Percentiles rank a stretch among this genome's conserved stretches.
Conservation (phyloP, 1,140 invertebrate species). For the Calephelis virginiensis region DNA sequence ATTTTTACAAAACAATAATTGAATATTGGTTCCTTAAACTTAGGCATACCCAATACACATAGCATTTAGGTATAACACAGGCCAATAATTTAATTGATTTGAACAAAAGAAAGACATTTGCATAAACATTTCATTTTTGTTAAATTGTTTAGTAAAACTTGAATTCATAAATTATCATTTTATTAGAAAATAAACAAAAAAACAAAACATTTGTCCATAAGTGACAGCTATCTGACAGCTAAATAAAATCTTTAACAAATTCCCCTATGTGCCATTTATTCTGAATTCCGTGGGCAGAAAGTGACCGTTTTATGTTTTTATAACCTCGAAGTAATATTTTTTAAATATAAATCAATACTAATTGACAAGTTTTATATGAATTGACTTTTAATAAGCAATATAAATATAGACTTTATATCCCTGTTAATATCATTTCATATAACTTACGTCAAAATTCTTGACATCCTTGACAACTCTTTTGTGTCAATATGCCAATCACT, state of each 20-base stretch:
- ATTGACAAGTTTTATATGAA: constrained; percentile 6
- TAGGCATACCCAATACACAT: too few species aligned
- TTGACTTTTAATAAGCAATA: constrained; percentile 8
- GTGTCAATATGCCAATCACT: constrained; percentile 26
- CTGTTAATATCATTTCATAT: neutral
- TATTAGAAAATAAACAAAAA: too few species aligned
- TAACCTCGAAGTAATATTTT: constrained; percentile 8
- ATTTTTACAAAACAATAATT: too few species aligned
- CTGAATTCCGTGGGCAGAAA: constrained; percentile 9
- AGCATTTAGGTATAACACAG: too few species aligned
- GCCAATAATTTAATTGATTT: too few species aligned
- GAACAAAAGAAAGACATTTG: too few species aligned
- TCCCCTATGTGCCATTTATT: constrained; percentile 1
- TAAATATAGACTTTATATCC: neutral
- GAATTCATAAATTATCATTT: too few species aligned
- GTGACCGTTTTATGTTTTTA: neutral
- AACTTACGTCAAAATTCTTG: constrained; percentile 6
- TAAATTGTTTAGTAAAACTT: too few species aligned
- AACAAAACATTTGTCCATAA: constrained; percentile 2
- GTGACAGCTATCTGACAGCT: neutral
- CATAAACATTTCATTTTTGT: too few species aligned
- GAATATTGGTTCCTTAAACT: too few species aligned
- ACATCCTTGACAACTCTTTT: constrained; percentile 27
- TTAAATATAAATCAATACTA: constrained; percentile 3
- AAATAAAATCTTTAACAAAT: constrained; percentile 1